Conservation (phyloP, 2,113 vertebrate genomes). For the Cygnus buccinator region DNA sequence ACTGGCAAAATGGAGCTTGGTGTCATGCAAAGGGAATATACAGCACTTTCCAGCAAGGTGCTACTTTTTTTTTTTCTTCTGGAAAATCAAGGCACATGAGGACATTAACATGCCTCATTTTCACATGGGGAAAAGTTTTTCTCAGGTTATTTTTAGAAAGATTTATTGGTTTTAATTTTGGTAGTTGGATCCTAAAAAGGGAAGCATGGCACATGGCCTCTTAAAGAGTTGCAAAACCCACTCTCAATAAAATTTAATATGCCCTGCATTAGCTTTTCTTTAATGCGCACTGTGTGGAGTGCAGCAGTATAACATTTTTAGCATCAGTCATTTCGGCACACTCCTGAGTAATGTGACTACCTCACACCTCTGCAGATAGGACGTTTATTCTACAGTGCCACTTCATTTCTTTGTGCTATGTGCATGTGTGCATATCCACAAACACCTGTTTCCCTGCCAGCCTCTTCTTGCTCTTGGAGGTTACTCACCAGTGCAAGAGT, state of each 20-base stretch:
- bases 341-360: neutral
- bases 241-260: slow-evolving; percentile 65
- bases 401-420: neutral
- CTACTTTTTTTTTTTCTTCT: neutral
- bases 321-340: slow-evolving; percentile 42
- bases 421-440: neutral
- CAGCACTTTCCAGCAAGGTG: neutral
- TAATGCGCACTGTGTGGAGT: slow-evolving; percentile 48
- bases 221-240: slow-evolving; percentile 65
- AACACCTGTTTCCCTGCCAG: neutral
- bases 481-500: neutral
- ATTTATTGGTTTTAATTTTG: slow-evolving; percentile 69
- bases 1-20: neutral
- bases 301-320: slow-evolving; percentile 29
- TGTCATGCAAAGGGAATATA: neutral
- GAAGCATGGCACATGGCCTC: slow-evolving; percentile 60
- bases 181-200: slow-evolving; percentile 56
- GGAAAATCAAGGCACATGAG: slow-evolving; percentile 41
- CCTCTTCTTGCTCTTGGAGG: neutral
- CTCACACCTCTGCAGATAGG: slow-evolving; percentile 41
- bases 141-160: slow-evolving; percentile 67
- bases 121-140: slow-evolving; percentile 47
- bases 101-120: slow-evolving; percentile 47
- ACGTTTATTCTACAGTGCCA: neutral
- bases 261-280: slow-evolving; percentile 55